Evolutionary conservation across 2,888 invertebrate genomes (phyloP), one percentile per base, ranked within the genome.

Genomic region (Drosophila paranaensis): DNA sequence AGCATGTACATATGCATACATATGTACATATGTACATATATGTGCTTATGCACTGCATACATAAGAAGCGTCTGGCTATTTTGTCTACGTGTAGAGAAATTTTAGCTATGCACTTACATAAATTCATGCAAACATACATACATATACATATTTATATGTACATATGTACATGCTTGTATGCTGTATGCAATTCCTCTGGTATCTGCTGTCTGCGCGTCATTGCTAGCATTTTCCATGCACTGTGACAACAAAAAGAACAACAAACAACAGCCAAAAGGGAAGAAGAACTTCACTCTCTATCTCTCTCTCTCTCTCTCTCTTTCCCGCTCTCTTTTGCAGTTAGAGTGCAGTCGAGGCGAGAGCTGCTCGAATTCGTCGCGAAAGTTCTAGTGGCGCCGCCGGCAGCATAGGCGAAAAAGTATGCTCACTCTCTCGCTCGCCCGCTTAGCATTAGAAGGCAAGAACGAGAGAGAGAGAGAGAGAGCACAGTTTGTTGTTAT

Each of bases 341-440:
- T 45, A 57, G 57, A 56, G n/a, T 74, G 67, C 67, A 73, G 55
- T 37, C 16, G 11, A 37, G 20, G 62, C 46, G 33, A 35, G 33
- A 35, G 39, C 58, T 50, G 67, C 40, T 55, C 40, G 37, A 51
- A 53, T 56, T 61, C 42, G 56, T 45, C 76, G 76, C 71, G 84
- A 81, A 81, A 71, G 69, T 81, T 84, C 82, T 60, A 53, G 62
- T 46, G 43, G 61, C 67, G 62, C 60, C 55, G 64, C 50, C 50
- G 37, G 57, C 54, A 64, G 35, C 54, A 74, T 63, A 42, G 46
- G 43, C 63, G 42, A 48, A 74, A 61, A 56, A 61, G 10, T 66
- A 66, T 66, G 66, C 48, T 66, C 61, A n/a, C 54, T 39, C 48
- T 66, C 61, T 30, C 40, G 20, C 20, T 39, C 54, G 45, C 42